These are phyloP conservation scores for Malaclemys terrapin DNA, from an alignment of 2,113 vertebrate species.

Conservation along the genomic window DNA sequence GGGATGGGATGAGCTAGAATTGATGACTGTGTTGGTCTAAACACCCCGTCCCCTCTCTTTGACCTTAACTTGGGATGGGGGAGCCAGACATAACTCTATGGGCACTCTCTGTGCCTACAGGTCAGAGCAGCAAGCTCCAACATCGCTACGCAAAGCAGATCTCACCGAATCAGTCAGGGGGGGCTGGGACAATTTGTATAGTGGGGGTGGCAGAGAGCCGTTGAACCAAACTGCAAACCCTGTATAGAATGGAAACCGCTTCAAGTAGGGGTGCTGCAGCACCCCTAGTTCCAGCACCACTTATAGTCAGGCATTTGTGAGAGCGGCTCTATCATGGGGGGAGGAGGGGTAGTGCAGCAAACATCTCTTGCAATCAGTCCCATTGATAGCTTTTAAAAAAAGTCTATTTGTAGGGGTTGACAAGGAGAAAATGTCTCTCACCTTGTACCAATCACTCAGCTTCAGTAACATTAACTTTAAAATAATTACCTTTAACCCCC, in stretches of 20 bases:
- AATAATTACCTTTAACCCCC: background rate
- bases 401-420: background rate
- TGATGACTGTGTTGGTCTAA: background rate
- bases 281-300: no score
- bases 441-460: background rate
- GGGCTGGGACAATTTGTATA: no score
- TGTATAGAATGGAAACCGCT: no score
- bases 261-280: no score
- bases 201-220: no score
- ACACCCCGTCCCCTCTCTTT: no score
- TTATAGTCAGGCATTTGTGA: no score
- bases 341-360: background rate
- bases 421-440: background rate
- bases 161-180: background rate
- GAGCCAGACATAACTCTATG: fast-evolving
- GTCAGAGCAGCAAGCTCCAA: background rate
- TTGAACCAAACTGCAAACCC: no score
- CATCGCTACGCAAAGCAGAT: background rate
- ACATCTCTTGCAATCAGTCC: background rate
- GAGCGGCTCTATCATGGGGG: no score
- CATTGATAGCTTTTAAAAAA: background rate
- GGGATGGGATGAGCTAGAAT: background rate
- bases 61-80: background rate
- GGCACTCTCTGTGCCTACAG: background rate
- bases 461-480: background rate